A percentile compares a stretch with the other conserved stretches of the same genome.
Conservation (phyloP, 2,797 vertebrate genomes). For the Chromis chromis region DNA sequence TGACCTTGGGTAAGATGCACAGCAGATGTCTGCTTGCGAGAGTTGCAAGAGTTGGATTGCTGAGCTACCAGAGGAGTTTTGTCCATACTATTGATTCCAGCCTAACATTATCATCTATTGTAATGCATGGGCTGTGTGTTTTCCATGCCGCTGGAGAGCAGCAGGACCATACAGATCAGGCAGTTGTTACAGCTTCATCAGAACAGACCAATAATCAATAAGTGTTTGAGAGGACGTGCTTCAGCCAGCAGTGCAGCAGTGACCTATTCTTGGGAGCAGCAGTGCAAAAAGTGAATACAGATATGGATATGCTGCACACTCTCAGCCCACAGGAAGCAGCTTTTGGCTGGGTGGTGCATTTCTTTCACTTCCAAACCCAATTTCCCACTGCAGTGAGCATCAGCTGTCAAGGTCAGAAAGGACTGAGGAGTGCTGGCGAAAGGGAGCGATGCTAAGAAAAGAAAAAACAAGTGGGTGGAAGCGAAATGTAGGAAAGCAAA, state of each 20-base stretch:
- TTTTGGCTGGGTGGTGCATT: conserved; percentile 51
- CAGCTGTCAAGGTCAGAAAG: conserved; percentile 68
- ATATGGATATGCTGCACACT: conserved; percentile 29
- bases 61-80: conserved; percentile 23
- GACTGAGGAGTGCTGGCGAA: conserved; percentile 23
- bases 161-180: conserved; percentile 3
- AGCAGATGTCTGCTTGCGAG: conserved; percentile 63
- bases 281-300: conserved; percentile 15
- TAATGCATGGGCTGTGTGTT: conserved; percentile 43
- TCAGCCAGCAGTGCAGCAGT: conserved; percentile 11
- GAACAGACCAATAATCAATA: conserved; percentile 58
- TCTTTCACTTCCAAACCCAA: conserved; percentile 39
- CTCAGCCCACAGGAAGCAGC: conserved; percentile 50
- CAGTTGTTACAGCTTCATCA: conserved; percentile 35
- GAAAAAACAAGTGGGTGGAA: conserved; percentile 31
- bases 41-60: conserved; percentile 19
- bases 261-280: conserved; percentile 37
- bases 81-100: conserved; percentile 48
- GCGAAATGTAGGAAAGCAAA: conserved; percentile 20
- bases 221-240: conserved; percentile 24
- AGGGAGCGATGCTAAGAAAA: conserved; percentile 30
- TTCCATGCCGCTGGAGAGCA: conserved; percentile 33
- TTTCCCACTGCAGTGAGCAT: conserved; percentile 61
- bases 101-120: conserved; percentile 24
- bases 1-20: conserved; percentile 67